Percentiles rank a stretch among this genome's conserved stretches.
These are phyloP conservation scores for Dendronephthya gigantea DNA, from an alignment of 64 coral and sea anemone species.

Conservation along the genomic window DNA sequence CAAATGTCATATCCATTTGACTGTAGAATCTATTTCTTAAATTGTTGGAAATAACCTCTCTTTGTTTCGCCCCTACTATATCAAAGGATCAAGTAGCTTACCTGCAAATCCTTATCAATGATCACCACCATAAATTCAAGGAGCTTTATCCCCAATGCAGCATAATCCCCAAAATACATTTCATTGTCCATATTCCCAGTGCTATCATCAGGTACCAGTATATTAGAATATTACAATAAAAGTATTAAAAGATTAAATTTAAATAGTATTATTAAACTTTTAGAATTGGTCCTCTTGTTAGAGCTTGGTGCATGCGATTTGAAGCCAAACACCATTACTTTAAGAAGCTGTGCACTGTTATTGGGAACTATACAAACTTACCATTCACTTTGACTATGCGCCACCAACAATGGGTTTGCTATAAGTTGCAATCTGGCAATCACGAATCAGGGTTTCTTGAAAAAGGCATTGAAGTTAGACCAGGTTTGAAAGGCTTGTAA, in stretches of 20 bases:
- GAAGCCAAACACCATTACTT: slow-evolving; percentile 46
- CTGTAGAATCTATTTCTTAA: background rate
- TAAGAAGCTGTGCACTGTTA: background rate
- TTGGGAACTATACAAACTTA: background rate
- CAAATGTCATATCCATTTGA: background rate
- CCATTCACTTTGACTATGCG: background rate
- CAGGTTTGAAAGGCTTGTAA: background rate
- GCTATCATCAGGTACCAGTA: slow-evolving; percentile 14
- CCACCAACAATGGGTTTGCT: background rate
- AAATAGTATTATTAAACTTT: slow-evolving; percentile 4
- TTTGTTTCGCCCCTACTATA: slow-evolving; percentile 27
- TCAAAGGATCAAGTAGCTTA: background rate
- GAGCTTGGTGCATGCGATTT: slow-evolving; percentile 42
- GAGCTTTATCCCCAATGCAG: slow-evolving; percentile 13
- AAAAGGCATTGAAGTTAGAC: background rate
- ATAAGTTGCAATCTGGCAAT: background rate
- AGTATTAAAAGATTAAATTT: too few relatives aligned
- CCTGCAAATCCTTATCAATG: slow-evolving; percentile 17
- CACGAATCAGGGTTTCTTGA: background rate
- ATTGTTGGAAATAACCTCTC: slow-evolving; percentile 19
- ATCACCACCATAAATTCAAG: slow-evolving; percentile 22
- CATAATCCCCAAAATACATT: slow-evolving; percentile 44
- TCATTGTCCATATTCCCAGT: slow-evolving; percentile 21
- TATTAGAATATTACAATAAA: too few relatives aligned
- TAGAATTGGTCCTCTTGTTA: slow-evolving; percentile 33